Evolutionary conservation across 2,797 vertebrate species (phyloP).

Genomic region (Parauchenoglanis punctatus): DNA sequence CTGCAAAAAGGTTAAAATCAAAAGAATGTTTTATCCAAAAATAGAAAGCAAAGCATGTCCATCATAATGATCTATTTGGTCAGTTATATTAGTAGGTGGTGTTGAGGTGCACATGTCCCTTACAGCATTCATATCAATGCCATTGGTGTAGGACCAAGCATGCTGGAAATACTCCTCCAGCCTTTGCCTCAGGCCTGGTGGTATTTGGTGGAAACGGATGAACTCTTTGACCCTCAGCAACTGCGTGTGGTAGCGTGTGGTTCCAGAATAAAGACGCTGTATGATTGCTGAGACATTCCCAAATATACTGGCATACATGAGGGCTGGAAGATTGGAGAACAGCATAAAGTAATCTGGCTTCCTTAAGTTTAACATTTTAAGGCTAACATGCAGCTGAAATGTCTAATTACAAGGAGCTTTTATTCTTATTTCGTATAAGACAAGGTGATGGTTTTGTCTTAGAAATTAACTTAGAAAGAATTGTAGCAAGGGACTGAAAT

Average conservation of each 20-base stretch:
- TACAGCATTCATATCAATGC: conserved; percentile 97
- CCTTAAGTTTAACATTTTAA: neutral
- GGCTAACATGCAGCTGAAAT: neutral
- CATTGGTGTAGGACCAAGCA: conserved; percentile 96
- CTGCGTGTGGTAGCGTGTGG: conserved; percentile 94
- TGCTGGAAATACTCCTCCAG: conserved; percentile 97
- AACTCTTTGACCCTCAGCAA: conserved; percentile 96
- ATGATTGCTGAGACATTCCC: conserved; percentile 98
- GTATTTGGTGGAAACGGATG: conserved; percentile 97
- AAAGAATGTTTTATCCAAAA: neutral
- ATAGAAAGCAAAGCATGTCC: neutral
- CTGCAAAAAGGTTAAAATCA: conserved; percentile 65
- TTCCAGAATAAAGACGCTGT: conserved; percentile 93
- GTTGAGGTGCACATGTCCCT: conserved; percentile 6
- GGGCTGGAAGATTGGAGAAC: conserved; percentile 75
- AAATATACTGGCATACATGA: conserved; percentile 98
- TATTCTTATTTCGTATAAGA: neutral
- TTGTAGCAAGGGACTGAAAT: neutral
- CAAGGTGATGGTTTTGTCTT: neutral
- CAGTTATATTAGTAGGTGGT: neutral
- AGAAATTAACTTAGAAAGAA: neutral
- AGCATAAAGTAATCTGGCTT: neutral
- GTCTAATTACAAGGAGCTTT: neutral
- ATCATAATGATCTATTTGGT: neutral
- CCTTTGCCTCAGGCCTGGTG: conserved; percentile 85